phyloP scores from a whole-genome alignment of 2,113 vertebrate genomes.

The Isichthys henryi region DNA sequence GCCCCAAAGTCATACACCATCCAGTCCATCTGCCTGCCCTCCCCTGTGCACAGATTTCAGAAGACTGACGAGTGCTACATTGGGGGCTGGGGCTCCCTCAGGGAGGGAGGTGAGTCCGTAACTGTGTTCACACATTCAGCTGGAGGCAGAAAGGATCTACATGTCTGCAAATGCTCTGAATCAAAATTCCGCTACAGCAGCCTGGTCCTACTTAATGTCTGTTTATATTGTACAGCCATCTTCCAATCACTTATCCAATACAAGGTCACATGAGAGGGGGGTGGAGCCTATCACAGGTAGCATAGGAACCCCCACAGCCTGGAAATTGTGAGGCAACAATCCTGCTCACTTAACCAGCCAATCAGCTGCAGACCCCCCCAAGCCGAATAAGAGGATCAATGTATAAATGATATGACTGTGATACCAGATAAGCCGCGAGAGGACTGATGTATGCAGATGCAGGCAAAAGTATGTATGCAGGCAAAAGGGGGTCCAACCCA shows the following conservation, averaged over 20 bases:
- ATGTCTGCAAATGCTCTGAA: neutral
- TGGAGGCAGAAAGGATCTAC: neutral
- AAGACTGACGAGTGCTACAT: constrained; percentile 75
- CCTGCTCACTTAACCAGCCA: neutral
- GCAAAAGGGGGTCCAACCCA: too few relatives aligned
- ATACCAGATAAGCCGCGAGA: too few relatives aligned
- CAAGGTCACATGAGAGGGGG: neutral
- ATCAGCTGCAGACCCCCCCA: neutral
- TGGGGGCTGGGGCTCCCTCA: constrained; percentile 83
- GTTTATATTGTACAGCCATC: neutral
- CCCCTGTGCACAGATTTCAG: constrained; percentile 60
- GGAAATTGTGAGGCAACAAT: neutral
- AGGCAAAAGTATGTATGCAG: too few relatives aligned
- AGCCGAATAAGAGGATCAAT: too few relatives aligned
- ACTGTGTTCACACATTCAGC: neutral
- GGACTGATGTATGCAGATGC: too few relatives aligned
- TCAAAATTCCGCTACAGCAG: neutral
- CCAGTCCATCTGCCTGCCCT: constrained; percentile 78
- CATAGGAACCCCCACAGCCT: neutral
- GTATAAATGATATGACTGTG: too few relatives aligned
- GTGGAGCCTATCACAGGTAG: neutral
- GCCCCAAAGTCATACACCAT: constrained; percentile 66
- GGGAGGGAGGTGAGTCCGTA: constrained; percentile 54
- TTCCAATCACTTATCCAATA: neutral
- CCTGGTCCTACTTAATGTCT: neutral